A percentile compares a stretch with the other conserved stretches of the same genome.
phyloP scores from a whole-genome alignment of 1,140 invertebrate genomes.

The Brachionus manjavacas region DNA sequence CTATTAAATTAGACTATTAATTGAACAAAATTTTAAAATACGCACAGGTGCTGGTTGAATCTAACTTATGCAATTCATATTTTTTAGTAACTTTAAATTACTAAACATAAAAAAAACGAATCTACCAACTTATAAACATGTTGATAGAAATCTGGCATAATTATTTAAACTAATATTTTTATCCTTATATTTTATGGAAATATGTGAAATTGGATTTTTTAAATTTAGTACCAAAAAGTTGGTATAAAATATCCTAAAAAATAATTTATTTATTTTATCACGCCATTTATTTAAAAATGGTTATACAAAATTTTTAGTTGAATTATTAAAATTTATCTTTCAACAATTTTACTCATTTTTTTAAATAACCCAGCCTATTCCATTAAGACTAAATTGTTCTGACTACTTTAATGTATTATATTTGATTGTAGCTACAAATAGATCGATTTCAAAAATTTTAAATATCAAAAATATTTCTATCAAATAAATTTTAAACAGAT shows the following conservation, averaged over 20 bases:
- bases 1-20: no score
- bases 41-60: background rate
- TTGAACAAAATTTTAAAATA: no score
- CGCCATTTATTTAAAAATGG: background rate
- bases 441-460: no score
- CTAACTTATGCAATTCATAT: background rate
- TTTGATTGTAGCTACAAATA: no score
- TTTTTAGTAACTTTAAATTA: background rate
- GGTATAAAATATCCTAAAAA: background rate
- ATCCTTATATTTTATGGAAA: background rate
- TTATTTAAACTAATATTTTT: background rate
- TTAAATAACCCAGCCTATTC: no score
- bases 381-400: no score
- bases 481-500: no score
- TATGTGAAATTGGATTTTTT: background rate
- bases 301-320: background rate
- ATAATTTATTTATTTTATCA: background rate
- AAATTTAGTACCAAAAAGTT: background rate
- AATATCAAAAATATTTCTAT: no score
- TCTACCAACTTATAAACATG: background rate
- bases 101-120: background rate
- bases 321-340: background rate
- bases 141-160: background rate
- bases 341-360: no score
- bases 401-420: no score